phyloP scores from a whole-genome alignment of 1,140 invertebrate genomes.

The Medauroidea extradentata region DNA sequence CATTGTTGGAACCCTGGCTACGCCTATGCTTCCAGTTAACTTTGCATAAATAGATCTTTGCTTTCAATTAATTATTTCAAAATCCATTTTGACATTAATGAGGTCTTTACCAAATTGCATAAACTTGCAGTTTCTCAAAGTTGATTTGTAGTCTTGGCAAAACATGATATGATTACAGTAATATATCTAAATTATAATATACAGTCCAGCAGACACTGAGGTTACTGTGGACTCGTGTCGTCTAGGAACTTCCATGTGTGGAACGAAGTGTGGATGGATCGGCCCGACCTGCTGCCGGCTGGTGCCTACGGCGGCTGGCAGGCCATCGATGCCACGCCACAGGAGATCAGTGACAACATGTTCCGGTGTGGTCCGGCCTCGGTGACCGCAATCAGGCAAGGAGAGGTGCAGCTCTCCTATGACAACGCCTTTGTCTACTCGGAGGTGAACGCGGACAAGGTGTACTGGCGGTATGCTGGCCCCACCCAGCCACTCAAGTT shows the following conservation, averaged over 20 bases:
- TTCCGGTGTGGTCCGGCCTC: constrained; percentile 81
- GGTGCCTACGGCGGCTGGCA: constrained; percentile 83
- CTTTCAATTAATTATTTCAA: too few relatives aligned
- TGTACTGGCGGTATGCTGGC: constrained; percentile 78
- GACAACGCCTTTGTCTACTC: constrained; percentile 82
- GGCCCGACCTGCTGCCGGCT: constrained; percentile 70
- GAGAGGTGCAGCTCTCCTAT: constrained; percentile 74
- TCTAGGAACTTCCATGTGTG: constrained; percentile 89
- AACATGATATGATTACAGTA: too few relatives aligned
- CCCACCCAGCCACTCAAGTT: constrained; percentile 76
- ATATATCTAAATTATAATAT: too few relatives aligned
- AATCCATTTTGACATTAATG: too few relatives aligned
- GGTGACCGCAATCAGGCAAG: constrained; percentile 72
- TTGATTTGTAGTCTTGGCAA: too few relatives aligned
- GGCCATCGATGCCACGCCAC: constrained; percentile 88
- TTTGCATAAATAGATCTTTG: too few relatives aligned
- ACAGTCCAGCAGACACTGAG: too few relatives aligned
- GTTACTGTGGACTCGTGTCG: too few relatives aligned
- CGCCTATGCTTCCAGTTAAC: too few relatives aligned
- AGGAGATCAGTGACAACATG: constrained; percentile 74
- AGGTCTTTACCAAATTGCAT: too few relatives aligned
- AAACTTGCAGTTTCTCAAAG: too few relatives aligned
- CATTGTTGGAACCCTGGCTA: too few relatives aligned
- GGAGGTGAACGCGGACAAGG: constrained; percentile 85
- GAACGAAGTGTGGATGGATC: constrained; percentile 92